These are phyloP conservation scores for Fukomys damarensis DNA, from an alignment of 2,113 vertebrate species.

Conservation along the genomic window DNA sequence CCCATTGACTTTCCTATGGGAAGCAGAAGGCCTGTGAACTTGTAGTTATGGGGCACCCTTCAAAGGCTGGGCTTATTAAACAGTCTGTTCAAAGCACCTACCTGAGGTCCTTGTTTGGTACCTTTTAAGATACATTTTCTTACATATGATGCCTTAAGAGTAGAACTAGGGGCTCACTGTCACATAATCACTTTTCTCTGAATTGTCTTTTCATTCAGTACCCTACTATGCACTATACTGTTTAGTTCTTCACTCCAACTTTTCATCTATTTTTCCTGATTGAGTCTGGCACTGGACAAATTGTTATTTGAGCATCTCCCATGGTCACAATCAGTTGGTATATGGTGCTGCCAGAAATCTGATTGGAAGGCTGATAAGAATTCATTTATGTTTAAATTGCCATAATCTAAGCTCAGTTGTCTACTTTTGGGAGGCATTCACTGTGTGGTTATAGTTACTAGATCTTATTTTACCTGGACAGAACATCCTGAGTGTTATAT, in stretches of 20 bases:
- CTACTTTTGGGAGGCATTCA: constrained; percentile 15
- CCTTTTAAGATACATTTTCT: constrained; percentile 38
- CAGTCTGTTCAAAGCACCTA: constrained; percentile 53
- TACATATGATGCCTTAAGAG: constrained; percentile 42
- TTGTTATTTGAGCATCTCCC: background rate
- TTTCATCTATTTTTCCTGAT: constrained; percentile 38
- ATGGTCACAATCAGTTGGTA: background rate
- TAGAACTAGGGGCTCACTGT: background rate
- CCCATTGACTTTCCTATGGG: constrained; percentile 63
- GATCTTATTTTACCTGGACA: constrained; percentile 43
- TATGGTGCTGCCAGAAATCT: constrained; percentile 51
- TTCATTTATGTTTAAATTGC: constrained; percentile 33
- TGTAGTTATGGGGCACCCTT: background rate
- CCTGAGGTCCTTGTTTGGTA: constrained; percentile 35
- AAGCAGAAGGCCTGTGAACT: constrained; percentile 63
- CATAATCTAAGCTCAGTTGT: constrained; percentile 24
- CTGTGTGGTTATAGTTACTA: background rate
- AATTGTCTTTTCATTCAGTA: constrained; percentile 52
- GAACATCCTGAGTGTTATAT: background rate
- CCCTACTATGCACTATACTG: background rate
- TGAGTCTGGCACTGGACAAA: constrained; percentile 29
- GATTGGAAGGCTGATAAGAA: constrained; percentile 42
- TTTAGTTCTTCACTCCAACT: constrained; percentile 45
- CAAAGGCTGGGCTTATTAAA: constrained; percentile 58
- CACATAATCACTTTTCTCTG: background rate